Base-by-base conservation (phyloP, 92 coral and sea anemone genomes). In the Heliopora coerulea region DNA sequence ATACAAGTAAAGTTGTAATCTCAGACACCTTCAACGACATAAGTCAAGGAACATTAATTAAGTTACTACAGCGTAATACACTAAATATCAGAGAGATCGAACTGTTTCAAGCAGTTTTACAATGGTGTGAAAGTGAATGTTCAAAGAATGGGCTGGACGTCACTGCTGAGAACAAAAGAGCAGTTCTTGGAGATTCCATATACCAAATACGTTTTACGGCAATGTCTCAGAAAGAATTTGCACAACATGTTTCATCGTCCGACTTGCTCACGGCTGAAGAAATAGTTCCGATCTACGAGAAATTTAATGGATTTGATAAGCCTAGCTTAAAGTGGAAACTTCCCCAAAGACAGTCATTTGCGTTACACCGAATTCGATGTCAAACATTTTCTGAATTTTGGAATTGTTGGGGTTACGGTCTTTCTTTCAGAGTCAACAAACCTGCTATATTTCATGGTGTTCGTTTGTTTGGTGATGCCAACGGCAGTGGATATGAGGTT, bases 401-500 rank as follows among this genome's bases (percentile, higher is more conserved):
- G 11, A 60, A 40, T 26, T 28, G 29, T 28, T 37, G 72, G 54
- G 49, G 29, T 15, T 64, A 64, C 20, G 54, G 2, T 37, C 49
- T 91, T n/a, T 83, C 74, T 2, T 84, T 91, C 64, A 25, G 85
- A 10, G 97, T 84, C 34, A 82, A 68, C 56, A 79, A 89, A 15
- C 82, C 87, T 0, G 41, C 87, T 13, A 48, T 1, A 3, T 21
- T 64, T 64, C 72, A 17, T 64, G 72, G 72, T 35, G 31, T 64
- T 35, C 72, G 72, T 64, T 37, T 64, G 54, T 41, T 64, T 64
- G 72, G 72, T 10, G n/a, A n/a, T n/a, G 31, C 25, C 2, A 75
- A 41, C 46, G 49, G n/a, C 78, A 72, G 61, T 54, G 57, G 44
- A 83, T 78, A 67, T 80, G 3, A 24, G 15, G 54, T 35, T 12